A percentile compares a stretch with the other conserved stretches of the same genome.
Conservation (phyloP, 2,113 vertebrate species). For the Pao palembangensis region DNA sequence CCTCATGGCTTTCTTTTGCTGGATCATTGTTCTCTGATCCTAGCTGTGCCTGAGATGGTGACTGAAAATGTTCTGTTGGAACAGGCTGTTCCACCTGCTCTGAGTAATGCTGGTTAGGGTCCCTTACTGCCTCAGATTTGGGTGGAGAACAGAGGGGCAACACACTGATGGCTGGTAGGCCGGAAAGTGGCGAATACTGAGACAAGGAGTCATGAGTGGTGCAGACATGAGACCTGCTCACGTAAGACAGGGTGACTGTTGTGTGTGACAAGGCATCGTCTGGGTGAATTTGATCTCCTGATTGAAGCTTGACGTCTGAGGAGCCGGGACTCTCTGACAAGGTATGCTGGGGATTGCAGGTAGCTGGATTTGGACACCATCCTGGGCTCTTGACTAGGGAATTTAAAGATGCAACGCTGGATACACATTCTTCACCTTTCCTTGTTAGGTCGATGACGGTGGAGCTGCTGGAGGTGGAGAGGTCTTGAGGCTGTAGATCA, state of each 20-base stretch:
- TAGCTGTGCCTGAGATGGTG: conserved; percentile 46
- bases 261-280: conserved; percentile 76
- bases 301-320: conserved; percentile 37
- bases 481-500: conserved; percentile 74
- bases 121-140: conserved; percentile 45
- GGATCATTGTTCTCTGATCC: conserved; percentile 37
- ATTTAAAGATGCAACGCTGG: conserved; percentile 51
- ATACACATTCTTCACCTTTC: conserved; percentile 60
- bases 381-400: conserved; percentile 56
- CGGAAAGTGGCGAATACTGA: conserved; percentile 50
- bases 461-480: conserved; percentile 62
- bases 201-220: conserved; percentile 56
- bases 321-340: conserved; percentile 51
- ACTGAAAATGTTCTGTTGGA: conserved; percentile 49
- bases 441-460: conserved; percentile 63
- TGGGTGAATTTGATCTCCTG: conserved; percentile 69
- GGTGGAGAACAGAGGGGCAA: conserved; percentile 58
- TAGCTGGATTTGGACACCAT: conserved; percentile 64
- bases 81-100: conserved; percentile 51
- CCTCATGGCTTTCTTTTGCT: conserved; percentile 35
- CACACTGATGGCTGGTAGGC: conserved; percentile 59
- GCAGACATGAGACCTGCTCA: conserved; percentile 76
- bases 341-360: conserved; percentile 38
- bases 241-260: conserved; percentile 78
- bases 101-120: conserved; percentile 61